Conservation (phyloP, 1,140 invertebrate genomes). For the Pseudobourletiella spinata region DNA sequence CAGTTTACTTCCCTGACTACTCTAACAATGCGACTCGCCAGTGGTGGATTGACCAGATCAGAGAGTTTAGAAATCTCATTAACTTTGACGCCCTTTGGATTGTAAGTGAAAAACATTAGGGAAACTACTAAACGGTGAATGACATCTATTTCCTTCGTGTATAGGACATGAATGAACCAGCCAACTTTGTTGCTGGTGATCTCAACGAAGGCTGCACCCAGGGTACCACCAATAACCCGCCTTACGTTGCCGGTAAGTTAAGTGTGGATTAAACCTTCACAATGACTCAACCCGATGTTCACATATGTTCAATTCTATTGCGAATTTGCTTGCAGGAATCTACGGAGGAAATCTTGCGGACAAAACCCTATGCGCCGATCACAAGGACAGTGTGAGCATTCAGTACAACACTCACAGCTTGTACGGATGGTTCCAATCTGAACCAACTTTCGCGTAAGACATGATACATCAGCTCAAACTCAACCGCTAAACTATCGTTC, state of each 20-base stretch:
- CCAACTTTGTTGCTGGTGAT: conserved; percentile 42
- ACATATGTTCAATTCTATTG: not conserved
- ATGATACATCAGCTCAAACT: conserved; percentile 48
- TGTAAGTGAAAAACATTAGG: conserved; percentile 12
- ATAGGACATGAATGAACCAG: conserved; percentile 44
- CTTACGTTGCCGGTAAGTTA: conserved; percentile 23
- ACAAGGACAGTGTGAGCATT: conserved; percentile 29
- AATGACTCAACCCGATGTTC: conserved; percentile 8
- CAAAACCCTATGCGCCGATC: conserved; percentile 40
- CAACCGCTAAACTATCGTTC: conserved; percentile 34
- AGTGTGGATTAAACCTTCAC: conserved; percentile 39
- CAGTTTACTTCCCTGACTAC: conserved; percentile 16
- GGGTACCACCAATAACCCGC: conserved; percentile 30
- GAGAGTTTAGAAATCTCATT: conserved; percentile 21
- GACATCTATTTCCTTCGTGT: not conserved
- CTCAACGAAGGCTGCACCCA: conserved; percentile 26
- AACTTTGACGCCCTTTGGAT: conserved; percentile 32
- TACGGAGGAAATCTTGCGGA: conserved; percentile 21
- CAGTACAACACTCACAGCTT: conserved; percentile 43
- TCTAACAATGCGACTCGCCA: not conserved
- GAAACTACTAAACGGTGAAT: not conserved
- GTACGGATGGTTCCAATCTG: conserved; percentile 44
- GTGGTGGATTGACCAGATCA: conserved; percentile 15
- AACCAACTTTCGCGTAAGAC: conserved; percentile 44
- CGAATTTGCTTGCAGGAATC: conserved; percentile 14